Evolutionary conservation across 2,113 vertebrate genomes (phyloP), one percentile per base, ranked within the genome.

Genomic region (Amphiprion percula): DNA sequence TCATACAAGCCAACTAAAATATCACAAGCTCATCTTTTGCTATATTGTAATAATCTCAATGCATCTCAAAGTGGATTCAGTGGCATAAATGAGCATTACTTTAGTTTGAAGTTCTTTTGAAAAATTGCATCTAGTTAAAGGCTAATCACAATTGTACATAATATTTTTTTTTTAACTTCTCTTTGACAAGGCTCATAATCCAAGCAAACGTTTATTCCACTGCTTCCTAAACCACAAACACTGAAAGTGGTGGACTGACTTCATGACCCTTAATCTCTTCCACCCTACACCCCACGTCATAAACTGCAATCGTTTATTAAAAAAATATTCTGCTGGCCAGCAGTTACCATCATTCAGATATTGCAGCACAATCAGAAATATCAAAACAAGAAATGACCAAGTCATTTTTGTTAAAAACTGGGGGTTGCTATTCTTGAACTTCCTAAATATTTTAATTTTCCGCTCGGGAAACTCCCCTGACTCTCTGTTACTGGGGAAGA

Each of bases 391-490:
- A 68, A 41, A 66, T 79, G 54, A 70, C 26, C 19, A 3, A 28
- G 26, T 59, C 56, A 14, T 60, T 71, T 79, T 82, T 74, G 37
- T 52, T 67, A 8, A 2, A 80, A 85, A 55, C 21, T 39, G 56
- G 72, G 68, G 72, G 76, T 77, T 80, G 60, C 84, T 87, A 47
- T 85, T 73, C 60, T 69, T 85, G 50, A 76, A 65, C 75, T 75
- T 80, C 64, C 69, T 76, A 69, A 80, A 87, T 82, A 72, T 79
- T 85, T 83, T 33, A 82, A 74, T 72, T 87, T 88, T 82, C 75
- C 77, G 0, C 66, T 88, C 65, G 85, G 85, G 89, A 89, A 90
- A 85, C 78, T 84, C 86, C 89, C 83, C 61, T 47, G 80, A 68
- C 80, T 86, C 74, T 24, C n/a, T 87, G 82, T 88, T 69, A 87